phyloP scores from a whole-genome alignment of 2,797 vertebrate genomes.

The Falco berigora region DNA sequence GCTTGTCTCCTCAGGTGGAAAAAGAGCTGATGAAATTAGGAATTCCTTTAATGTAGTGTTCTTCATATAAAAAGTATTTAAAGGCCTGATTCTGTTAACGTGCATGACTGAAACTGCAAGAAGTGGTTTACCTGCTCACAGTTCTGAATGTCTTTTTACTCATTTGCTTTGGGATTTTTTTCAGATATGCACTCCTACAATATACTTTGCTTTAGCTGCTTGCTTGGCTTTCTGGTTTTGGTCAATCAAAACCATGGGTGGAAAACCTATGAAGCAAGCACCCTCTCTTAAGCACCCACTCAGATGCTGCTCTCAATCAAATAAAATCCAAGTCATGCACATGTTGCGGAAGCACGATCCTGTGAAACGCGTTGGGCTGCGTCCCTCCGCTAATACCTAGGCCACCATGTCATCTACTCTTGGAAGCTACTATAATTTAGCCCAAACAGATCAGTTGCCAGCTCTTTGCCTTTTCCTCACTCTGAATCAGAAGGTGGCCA shows the following conservation, averaged over 20 bases:
- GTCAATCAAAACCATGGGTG: background rate
- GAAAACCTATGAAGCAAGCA: background rate
- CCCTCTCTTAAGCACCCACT: fast-evolving
- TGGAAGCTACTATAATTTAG: background rate
- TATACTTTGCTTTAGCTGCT: background rate
- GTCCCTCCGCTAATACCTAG: background rate
- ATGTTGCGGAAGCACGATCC: fast-evolving
- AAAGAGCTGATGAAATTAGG: background rate
- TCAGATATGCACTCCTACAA: background rate
- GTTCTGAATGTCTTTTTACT: background rate
- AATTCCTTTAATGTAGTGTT: background rate
- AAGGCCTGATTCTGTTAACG: background rate
- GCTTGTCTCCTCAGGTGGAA: background rate
- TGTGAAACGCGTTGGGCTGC: background rate
- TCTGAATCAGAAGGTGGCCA: background rate
- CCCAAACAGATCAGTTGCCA: background rate
- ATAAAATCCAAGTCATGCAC: background rate
- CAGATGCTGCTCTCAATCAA: background rate
- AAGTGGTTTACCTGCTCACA: background rate
- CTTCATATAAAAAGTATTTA: background rate
- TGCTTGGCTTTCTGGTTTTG: background rate
- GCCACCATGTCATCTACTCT: background rate
- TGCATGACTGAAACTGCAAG: background rate
- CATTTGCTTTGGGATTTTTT: background rate
- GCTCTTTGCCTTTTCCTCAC: background rate